Base-by-base conservation (phyloP, 2,888 invertebrate species). In the Drosophila tripunctata region DNA sequence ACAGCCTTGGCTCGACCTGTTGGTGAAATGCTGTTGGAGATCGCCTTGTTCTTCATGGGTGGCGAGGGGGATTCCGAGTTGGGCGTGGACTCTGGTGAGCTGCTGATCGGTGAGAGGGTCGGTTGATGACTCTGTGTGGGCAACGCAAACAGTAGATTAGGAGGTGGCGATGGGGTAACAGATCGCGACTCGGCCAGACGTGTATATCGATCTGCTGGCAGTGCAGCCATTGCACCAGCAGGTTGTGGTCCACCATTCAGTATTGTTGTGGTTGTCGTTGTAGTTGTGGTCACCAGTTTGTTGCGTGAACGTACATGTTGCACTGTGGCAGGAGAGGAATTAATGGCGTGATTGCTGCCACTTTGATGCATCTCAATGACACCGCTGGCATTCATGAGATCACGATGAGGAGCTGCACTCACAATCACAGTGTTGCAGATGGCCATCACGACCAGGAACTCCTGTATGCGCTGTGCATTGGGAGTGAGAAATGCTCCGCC, bases 351-450 rank as follows among this genome's bases (percentile, higher is more conserved):
- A 58, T 56, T 75, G 22, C 56, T 75, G 40, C 56, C 71, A n/a
- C 74, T 84, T 30, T 88, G 82, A 44, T 90, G 91, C 14, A 92
- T 90, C 82, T 94, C 93, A 48, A 94, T 93, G 19, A 93, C 90
- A 19, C 94, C 94, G 89, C 94, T 95, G 52, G 95, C 93, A 90
- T 95, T 94, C 94, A 96, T 95, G 30, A 91, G 83, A 89, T 94
- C 94, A 35, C 93, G 92, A 90, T 94, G 94, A 5, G 98, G 97
- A 89, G 96, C 96, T 47, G 94, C 94, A 74, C 97, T 96, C 50
- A 99, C 98, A 52, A 99, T 96, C 5, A 99, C 99, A 0, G 99
- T 99, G 92, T 99, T 99, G 92, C 99, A 99, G 64, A 98, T 94
- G 12, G 99, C 96, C 91, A 99, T 92, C 19, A 98, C 94, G 64